These are phyloP conservation scores for Hyalella azteca DNA, from an alignment of 2,888 invertebrate genomes.

Conservation along the genomic window DNA sequence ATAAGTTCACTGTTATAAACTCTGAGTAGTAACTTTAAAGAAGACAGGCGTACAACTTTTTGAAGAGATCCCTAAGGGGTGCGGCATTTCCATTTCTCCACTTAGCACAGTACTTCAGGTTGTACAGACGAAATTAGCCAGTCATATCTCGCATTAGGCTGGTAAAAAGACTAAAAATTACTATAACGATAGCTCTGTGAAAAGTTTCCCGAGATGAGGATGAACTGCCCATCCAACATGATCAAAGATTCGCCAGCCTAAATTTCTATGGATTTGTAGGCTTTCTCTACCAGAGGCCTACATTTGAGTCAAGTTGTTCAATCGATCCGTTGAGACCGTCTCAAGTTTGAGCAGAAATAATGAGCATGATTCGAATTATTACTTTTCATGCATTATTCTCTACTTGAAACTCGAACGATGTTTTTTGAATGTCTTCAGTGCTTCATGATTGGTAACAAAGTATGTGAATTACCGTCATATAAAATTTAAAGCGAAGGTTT, in stretches of 20 bases:
- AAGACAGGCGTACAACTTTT: constrained; percentile 19
- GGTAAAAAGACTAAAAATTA: constrained; percentile 16
- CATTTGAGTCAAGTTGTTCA: no score
- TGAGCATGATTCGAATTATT: constrained; percentile 32
- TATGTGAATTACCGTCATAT: no score
- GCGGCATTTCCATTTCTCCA: constrained; percentile 14
- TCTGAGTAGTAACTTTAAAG: constrained; percentile 13
- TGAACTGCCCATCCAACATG: background rate
- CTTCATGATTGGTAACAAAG: no score
- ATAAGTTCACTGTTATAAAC: constrained; percentile 13
- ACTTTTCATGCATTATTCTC: constrained; percentile 26
- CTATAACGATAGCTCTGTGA: constrained; percentile 28
- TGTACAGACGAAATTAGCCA: constrained; percentile 25
- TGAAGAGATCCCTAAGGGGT: background rate
- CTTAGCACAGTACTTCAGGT: constrained; percentile 29
- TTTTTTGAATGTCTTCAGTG: no score
- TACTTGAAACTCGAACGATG: background rate
- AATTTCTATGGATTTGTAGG: background rate
- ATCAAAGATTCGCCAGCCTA: background rate
- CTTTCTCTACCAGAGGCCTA: no score
- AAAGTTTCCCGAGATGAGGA: constrained; percentile 24
- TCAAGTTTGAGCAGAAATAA: constrained; percentile 31
- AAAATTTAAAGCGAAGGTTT: no score
- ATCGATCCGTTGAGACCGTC: background rate
- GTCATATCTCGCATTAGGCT: constrained; percentile 29